Evolutionary conservation across 2,113 vertebrate genomes (phyloP).

Genomic region (Corythaixoides concolor): DNA sequence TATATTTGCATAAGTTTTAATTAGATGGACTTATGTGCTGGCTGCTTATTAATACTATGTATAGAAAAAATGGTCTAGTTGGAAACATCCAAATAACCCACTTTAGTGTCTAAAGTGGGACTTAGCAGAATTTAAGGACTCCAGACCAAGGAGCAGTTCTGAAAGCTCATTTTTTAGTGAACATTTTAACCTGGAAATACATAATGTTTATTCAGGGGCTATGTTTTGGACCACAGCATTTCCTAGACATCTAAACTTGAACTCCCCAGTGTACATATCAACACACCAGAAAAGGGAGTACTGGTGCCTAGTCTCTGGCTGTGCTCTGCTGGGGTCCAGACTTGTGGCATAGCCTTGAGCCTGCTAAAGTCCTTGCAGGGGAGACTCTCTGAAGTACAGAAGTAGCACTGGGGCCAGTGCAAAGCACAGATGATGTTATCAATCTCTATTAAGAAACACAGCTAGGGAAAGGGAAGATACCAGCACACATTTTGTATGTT

Average conservation of each 20-base stretch:
- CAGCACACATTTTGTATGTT: not conserved
- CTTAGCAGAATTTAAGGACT: not conserved
- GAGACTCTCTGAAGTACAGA: not conserved
- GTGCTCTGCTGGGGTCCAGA: not conserved
- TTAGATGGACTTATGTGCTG: not conserved
- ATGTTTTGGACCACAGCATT: not conserved
- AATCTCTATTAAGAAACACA: not conserved
- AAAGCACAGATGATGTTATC: not conserved
- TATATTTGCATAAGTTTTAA: not conserved
- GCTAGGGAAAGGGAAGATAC: not conserved
- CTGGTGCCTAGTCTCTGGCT: not conserved
- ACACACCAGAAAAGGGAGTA: not conserved
- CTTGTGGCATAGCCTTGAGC: not conserved
- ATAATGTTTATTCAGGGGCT: not conserved
- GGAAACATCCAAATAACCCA: not conserved
- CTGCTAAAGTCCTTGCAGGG: not conserved
- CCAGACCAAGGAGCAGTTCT: not conserved
- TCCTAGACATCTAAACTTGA: not conserved
- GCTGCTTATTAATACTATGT: not conserved
- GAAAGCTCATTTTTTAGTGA: not conserved
- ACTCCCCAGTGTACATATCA: not conserved
- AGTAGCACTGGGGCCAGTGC: not conserved
- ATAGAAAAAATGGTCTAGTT: not conserved
- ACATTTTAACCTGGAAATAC: not conserved
- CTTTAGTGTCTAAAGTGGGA: not conserved